These are phyloP conservation scores for Cheilinus undulatus DNA, from an alignment of 2,113 vertebrate genomes.

Conservation along the genomic window DNA sequence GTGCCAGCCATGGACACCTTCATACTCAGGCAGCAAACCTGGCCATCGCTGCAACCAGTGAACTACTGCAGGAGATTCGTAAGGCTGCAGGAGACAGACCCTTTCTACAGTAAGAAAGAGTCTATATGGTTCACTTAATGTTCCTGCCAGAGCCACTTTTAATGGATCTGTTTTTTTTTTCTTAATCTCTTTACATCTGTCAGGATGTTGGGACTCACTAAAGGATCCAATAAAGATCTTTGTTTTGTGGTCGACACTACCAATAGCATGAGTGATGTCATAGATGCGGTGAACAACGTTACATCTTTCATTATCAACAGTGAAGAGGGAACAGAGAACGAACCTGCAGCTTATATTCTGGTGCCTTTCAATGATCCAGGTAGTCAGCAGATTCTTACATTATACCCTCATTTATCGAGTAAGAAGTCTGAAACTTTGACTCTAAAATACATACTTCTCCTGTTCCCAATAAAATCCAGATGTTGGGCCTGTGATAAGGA, in stretches of 20 bases:
- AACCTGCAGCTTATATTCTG: constrained; percentile 72
- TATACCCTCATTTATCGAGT: too few relatives aligned
- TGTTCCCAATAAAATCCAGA: constrained; percentile 30
- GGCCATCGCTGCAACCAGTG: constrained; percentile 66
- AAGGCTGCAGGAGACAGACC: constrained; percentile 56
- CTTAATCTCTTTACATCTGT: not conserved
- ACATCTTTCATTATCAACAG: constrained; percentile 59
- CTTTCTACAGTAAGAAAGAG: constrained; percentile 65
- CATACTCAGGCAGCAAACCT: constrained; percentile 63
- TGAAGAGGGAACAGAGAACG: constrained; percentile 38
- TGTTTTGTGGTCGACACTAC: constrained; percentile 78
- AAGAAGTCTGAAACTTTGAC: not conserved
- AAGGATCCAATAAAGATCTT: constrained; percentile 65
- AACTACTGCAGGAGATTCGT: constrained; percentile 70
- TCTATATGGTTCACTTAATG: not conserved
- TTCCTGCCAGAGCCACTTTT: too few relatives aligned
- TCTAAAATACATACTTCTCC: not conserved
- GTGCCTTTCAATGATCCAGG: constrained; percentile 79
- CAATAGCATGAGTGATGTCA: constrained; percentile 73
- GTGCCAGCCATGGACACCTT: constrained; percentile 60
- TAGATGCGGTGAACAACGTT: constrained; percentile 46
- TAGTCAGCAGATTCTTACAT: constrained; percentile 14
- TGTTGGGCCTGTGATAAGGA: constrained; percentile 61
- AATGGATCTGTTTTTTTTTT: not conserved
- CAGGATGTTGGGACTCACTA: constrained; percentile 75